These are phyloP conservation scores for Coenonympha arcania DNA, from an alignment of 2,888 invertebrate species.

Conservation along the genomic window DNA sequence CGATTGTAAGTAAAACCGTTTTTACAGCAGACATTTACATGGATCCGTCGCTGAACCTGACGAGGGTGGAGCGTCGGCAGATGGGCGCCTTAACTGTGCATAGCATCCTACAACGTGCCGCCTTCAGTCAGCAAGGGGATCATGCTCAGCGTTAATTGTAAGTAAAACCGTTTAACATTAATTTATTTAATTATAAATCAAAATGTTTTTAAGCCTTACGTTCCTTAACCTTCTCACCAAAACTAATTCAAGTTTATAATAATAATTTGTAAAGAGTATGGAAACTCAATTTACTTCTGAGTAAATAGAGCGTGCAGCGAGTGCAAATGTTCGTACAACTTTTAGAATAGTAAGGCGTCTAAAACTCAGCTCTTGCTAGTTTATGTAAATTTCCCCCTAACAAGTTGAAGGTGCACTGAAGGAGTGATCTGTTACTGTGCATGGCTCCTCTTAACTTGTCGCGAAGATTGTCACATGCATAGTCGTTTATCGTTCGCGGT, in stretches of 20 bases:
- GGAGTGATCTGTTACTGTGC: too few species aligned
- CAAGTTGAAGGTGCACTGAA: too few species aligned
- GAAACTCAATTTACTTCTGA: too few species aligned
- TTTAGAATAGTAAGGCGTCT: neutral
- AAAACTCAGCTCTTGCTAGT: too few species aligned
- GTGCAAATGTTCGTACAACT: neutral
- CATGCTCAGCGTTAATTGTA: conserved; percentile 82
- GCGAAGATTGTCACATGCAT: too few species aligned
- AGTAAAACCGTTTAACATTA: conserved; percentile 67
- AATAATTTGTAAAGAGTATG: conserved; percentile 10
- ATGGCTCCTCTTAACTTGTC: too few species aligned
- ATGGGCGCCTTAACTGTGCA: conserved; percentile 85
- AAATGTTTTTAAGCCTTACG: too few species aligned
- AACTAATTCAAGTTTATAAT: conserved; percentile 14
- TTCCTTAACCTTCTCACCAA: conserved; percentile 10
- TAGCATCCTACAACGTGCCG: conserved; percentile 82
- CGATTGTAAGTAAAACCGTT: conserved; percentile 78
- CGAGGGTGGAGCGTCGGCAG: conserved; percentile 75
- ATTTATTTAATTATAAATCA: too few species aligned
- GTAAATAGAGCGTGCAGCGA: neutral
- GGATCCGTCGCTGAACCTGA: too few species aligned
- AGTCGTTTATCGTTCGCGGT: too few species aligned
- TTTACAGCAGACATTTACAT: neutral
- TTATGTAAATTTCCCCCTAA: too few species aligned
- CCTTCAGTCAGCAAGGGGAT: conserved; percentile 82